Conservation (phyloP, 2,888 invertebrate genomes). For the Andrena haemorrhoa region DNA sequence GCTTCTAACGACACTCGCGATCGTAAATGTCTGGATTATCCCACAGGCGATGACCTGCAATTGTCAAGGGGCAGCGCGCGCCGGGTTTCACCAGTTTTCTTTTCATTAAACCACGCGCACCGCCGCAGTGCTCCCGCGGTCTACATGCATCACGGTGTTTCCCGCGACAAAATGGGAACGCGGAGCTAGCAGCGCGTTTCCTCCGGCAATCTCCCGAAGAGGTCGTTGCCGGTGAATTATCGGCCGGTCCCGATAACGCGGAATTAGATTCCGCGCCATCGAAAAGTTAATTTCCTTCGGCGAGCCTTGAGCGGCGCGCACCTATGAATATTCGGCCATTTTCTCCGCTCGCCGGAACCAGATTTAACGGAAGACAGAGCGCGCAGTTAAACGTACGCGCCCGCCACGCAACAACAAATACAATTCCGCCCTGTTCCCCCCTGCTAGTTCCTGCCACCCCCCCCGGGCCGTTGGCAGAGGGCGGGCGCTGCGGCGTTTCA, state of each 20-base stretch:
- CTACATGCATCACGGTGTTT: background rate
- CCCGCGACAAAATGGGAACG: background rate
- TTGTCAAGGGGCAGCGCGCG: no score
- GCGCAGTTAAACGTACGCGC: slow-evolving; percentile 62
- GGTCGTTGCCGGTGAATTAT: slow-evolving; percentile 5
- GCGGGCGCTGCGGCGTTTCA: slow-evolving; percentile 78
- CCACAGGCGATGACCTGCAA: no score
- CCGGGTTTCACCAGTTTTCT: no score
- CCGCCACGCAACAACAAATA: slow-evolving; percentile 81
- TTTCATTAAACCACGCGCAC: no score
- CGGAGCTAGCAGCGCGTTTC: background rate
- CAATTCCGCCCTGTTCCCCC: slow-evolving; percentile 74
- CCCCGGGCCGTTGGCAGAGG: slow-evolving; percentile 1
- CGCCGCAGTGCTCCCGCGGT: background rate
- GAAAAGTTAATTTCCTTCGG: slow-evolving; percentile 40
- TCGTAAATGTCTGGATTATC: no score
- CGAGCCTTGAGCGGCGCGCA: slow-evolving; percentile 50
- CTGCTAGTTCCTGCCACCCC: background rate
- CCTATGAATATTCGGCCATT: slow-evolving; percentile 56
- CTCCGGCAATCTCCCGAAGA: background rate
- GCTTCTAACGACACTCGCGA: no score
- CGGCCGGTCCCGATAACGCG: background rate
- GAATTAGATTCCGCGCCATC: background rate
- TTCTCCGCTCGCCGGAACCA: slow-evolving; percentile 52
- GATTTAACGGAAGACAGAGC: slow-evolving; percentile 71